A percentile compares a stretch with the other conserved stretches of the same genome.
These are phyloP conservation scores for Drosophila kanapiae DNA, from an alignment of 1,140 invertebrate species.

Conservation along the genomic window DNA sequence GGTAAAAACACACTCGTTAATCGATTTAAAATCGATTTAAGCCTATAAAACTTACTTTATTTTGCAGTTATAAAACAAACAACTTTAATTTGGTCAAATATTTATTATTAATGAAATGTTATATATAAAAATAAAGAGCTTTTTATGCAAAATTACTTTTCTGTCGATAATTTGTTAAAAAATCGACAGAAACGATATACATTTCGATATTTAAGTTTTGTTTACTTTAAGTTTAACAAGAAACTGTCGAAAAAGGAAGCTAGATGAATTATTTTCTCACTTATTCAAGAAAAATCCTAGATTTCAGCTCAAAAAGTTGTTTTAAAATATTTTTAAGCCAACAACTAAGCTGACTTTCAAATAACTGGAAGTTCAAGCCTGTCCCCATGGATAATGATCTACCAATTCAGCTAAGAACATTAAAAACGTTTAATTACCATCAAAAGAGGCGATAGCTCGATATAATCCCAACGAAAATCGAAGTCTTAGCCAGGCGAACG, in stretches of 20 bases:
- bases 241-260: too few relatives aligned
- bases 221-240: too few relatives aligned
- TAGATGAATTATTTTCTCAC: background rate
- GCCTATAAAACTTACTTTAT: too few relatives aligned
- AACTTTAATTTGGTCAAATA: too few relatives aligned
- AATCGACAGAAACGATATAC: too few relatives aligned
- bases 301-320: background rate
- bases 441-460: conserved; percentile 37
- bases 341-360: background rate
- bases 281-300: background rate
- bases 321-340: too few relatives aligned
- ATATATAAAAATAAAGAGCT: too few relatives aligned
- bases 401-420: conserved; percentile 29
- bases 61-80: too few relatives aligned
- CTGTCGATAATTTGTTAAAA: too few relatives aligned
- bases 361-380: background rate
- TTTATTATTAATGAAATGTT: too few relatives aligned
- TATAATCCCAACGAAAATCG: conserved; percentile 51
- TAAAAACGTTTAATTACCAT: conserved; percentile 72
- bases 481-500: conserved; percentile 32
- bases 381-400: background rate
- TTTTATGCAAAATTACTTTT: background rate
- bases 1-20: too few relatives aligned
- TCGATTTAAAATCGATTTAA: background rate
- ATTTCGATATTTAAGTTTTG: too few relatives aligned